phyloP scores from a whole-genome alignment of 2,113 vertebrate species.

The Sciurus niger region DNA sequence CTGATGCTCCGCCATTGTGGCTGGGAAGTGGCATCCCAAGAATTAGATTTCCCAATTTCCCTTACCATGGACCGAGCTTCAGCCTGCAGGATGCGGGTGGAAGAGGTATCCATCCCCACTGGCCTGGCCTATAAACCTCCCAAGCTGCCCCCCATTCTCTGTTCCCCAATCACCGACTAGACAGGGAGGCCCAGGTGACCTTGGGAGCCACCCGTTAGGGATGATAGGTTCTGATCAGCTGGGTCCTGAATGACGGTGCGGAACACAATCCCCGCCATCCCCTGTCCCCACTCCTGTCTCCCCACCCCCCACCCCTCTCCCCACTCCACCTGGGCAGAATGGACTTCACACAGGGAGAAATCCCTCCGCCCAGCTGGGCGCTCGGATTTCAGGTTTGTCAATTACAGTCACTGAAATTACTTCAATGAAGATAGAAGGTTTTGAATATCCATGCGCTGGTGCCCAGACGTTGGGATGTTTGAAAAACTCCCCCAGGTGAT shows the following conservation, averaged over 20 bases:
- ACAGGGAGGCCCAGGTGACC: background rate
- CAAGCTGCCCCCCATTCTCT: background rate
- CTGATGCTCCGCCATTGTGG: background rate
- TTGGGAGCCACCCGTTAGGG: background rate
- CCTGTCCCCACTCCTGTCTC: too few species aligned
- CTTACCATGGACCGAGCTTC: background rate
- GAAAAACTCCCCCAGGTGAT: too few species aligned
- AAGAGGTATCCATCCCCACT: background rate
- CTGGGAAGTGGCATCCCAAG: slow-evolving; percentile 20
- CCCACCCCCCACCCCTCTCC: too few species aligned
- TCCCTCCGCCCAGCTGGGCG: background rate
- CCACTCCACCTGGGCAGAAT: background rate
- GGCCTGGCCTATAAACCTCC: background rate
- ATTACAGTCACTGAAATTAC: too few species aligned
- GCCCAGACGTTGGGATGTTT: background rate
- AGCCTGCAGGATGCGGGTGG: background rate
- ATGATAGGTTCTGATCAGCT: background rate
- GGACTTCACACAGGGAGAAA: background rate
- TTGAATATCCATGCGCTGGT: background rate
- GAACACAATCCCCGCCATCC: background rate
- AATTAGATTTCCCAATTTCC: slow-evolving; percentile 27
- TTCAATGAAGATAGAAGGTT: background rate
- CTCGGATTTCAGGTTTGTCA: background rate
- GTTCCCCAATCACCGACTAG: background rate
- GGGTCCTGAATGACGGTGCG: background rate